Conservation (phyloP, 2,888 invertebrate genomes). For the Melipona bicolor region DNA sequence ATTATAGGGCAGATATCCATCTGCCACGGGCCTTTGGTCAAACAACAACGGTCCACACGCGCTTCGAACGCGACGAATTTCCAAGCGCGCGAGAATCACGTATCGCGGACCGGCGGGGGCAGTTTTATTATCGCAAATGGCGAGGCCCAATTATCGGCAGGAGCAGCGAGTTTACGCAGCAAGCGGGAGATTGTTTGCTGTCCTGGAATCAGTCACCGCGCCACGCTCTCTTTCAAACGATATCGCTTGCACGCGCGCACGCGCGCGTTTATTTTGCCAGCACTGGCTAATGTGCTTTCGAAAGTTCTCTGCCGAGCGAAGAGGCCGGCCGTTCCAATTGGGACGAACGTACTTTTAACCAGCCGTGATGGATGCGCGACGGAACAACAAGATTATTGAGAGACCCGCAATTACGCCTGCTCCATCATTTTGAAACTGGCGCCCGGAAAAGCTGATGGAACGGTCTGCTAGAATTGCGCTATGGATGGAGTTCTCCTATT, state of each 20-base stretch:
- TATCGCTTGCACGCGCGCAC: too few relatives aligned
- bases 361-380: slow-evolving; percentile 49
- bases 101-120: background rate
- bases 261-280: slow-evolving; percentile 1
- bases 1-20: slow-evolving; percentile 39
- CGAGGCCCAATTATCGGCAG: slow-evolving; percentile 35
- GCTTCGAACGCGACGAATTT: background rate
- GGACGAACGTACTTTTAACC: slow-evolving; percentile 26
- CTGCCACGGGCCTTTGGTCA: slow-evolving; percentile 20
- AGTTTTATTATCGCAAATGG: slow-evolving; percentile 40
- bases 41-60: slow-evolving; percentile 24
- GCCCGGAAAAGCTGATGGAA: slow-evolving; percentile 36
- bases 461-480: slow-evolving; percentile 24
- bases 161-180: slow-evolving; percentile 3
- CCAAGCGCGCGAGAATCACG: slow-evolving; percentile 22
- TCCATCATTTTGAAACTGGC: slow-evolving; percentile 44
- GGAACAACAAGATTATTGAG: slow-evolving; percentile 51
- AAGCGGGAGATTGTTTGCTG: slow-evolving; percentile 45
- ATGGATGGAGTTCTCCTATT: slow-evolving; percentile 39
- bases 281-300: slow-evolving; percentile 15
- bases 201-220: slow-evolving; percentile 3
- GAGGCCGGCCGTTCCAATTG: background rate
- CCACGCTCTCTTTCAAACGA: too few relatives aligned
- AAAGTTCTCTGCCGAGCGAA: background rate
- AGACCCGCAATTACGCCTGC: slow-evolving; percentile 34